These are phyloP conservation scores for Cirrhinus mrigala DNA, from an alignment of 2,797 vertebrate species.

Conservation along the genomic window DNA sequence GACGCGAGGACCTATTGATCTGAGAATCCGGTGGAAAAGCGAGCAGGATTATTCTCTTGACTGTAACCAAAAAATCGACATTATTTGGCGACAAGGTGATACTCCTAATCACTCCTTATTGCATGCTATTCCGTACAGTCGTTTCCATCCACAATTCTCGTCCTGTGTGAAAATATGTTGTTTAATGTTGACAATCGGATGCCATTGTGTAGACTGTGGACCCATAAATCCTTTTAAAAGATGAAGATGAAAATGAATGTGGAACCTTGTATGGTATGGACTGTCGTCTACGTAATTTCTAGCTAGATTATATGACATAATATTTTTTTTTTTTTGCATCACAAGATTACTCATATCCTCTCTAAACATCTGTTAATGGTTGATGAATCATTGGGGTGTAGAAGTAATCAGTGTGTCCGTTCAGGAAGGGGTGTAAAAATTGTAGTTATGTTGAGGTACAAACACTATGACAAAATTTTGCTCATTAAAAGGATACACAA, in stretches of 20 bases:
- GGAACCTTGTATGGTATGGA: not conserved
- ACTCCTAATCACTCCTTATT: not conserved
- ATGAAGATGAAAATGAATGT: not conserved
- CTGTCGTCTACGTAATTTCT: not conserved
- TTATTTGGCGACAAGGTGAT: conserved; percentile 12
- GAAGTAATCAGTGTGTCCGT: not conserved
- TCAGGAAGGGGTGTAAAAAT: not conserved
- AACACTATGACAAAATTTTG: not conserved
- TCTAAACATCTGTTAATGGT: not conserved
- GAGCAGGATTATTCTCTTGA: conserved; percentile 10
- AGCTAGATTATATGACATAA: not conserved
- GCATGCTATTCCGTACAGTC: not conserved
- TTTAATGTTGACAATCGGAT: not conserved
- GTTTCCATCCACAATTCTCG: not conserved
- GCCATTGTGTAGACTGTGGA: not conserved
- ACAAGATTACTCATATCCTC: not conserved
- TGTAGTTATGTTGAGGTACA: not conserved
- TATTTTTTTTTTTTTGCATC: not conserved
- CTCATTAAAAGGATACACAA: not conserved
- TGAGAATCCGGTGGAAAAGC: conserved; percentile 12
- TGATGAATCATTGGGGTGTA: not conserved
- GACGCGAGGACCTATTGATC: conserved; percentile 14
- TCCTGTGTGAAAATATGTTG: not conserved
- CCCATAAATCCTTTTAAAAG: not conserved
- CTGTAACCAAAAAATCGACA: not conserved